A percentile compares a stretch with the other conserved stretches of the same genome.
Evolutionary conservation across 2,113 vertebrate genomes (phyloP).

Genomic region (Caranx melampygus): DNA sequence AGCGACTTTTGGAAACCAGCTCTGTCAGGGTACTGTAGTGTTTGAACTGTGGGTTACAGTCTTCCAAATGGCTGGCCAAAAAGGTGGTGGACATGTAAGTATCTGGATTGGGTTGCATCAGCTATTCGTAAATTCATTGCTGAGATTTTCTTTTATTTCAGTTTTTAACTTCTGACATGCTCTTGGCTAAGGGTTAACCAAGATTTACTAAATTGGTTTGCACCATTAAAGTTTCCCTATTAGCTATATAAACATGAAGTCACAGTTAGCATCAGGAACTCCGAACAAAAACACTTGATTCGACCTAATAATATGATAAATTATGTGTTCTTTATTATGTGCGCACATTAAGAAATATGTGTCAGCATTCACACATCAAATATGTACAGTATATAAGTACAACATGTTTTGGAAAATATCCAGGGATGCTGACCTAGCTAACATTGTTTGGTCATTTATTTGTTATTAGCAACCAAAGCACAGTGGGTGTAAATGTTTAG

Average conservation of each 20-base stretch:
- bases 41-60: conserved; percentile 52
- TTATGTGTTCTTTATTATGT: neutral
- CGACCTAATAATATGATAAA: neutral
- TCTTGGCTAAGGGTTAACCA: too few relatives aligned
- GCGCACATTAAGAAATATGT: neutral
- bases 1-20: conserved; percentile 60
- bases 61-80: conserved; percentile 36
- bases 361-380: neutral
- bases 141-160: neutral
- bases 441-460: neutral
- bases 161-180: too few relatives aligned
- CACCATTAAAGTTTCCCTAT: neutral
- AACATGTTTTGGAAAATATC: too few relatives aligned
- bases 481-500: too few relatives aligned
- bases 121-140: conserved; percentile 44
- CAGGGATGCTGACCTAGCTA: too few relatives aligned
- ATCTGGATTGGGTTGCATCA: conserved; percentile 54
- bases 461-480: neutral
- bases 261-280: neutral
- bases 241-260: neutral
- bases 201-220: neutral
- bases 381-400: too few relatives aligned
- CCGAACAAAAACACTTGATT: neutral
- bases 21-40: neutral
- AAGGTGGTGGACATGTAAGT: conserved; percentile 72